Base-by-base conservation (phyloP, 2,797 vertebrate genomes). In the Microtus obscurus region DNA sequence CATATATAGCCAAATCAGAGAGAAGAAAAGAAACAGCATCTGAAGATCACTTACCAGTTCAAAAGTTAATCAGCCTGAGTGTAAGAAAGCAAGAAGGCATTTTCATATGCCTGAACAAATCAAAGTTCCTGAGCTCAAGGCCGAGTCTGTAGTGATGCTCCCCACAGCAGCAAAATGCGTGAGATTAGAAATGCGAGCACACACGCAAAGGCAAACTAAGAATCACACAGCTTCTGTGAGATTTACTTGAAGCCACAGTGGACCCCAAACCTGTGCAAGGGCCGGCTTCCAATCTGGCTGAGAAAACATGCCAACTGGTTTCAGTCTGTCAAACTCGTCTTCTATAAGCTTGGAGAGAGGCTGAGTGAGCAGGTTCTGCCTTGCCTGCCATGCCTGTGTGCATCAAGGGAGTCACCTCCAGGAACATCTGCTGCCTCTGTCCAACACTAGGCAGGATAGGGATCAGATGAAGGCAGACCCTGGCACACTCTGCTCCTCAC, bases 251-350 rank as follows among this genome's bases (percentile, higher is more conserved):
- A 98, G 94, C 45, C 81, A 34, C 89, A 0, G 0, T 1, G 27
- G 97, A 89, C 94, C 81, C 13, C 94, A 79, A 89, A 97, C 90
- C 34, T 0, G 10, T 27, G 2, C 0, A 92, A 87, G 90, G 94
- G 91, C 89, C 93, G n/a, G 73, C 14, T 91, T 97, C 93, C 97
- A 98, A 96, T 96, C 94, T 95, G 97, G 96, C 0, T 11, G n/a
- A 79, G 90, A 95, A 94, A 86, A 90, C 16, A 27, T 95, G 98
- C 98, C 98, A 97, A 95, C 85, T 67, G 87, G 90, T 95, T 95
- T 95, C 97, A 95, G 83, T 77, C 97, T 96, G 93, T 97, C 97
- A 96, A 83, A 96, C 89, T 88, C 21, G 2, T 95, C 97, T 97
- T 95, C 89, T 77, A 43, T 88, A 95, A 92, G 80, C 94, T 63